Evolutionary conservation across 1,140 invertebrate species (phyloP).

Genomic region (Brachionus manjavacas): DNA sequence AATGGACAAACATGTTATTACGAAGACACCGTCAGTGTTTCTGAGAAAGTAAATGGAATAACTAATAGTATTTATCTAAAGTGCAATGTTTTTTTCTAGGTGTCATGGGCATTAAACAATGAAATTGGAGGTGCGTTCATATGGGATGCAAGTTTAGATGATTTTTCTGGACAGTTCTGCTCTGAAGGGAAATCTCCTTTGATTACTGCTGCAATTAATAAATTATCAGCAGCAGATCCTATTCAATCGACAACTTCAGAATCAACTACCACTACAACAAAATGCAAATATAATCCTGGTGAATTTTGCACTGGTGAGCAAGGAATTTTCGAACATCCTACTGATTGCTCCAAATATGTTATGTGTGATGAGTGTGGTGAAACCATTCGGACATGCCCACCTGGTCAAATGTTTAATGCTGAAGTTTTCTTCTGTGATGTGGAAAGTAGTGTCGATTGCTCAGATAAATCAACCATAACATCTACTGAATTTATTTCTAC

Average conservation of each 20-base stretch:
- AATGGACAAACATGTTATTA: constrained; percentile 62
- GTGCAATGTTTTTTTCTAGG: constrained; percentile 61
- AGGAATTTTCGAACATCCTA: constrained; percentile 6
- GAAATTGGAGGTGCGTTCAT: constrained; percentile 51
- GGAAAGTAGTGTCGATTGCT: not conserved
- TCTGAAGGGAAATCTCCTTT: constrained; percentile 77
- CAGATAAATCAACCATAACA: not conserved
- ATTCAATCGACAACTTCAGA: not conserved
- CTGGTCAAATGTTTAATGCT: not conserved
- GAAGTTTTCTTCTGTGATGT: not conserved
- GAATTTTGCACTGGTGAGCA: not conserved
- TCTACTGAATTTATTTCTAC: not conserved
- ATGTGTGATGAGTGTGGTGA: not conserved
- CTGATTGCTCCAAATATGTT: constrained; percentile 25
- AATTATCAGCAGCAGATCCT: constrained; percentile 49
- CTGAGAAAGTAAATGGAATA: not conserved
- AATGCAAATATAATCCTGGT: not conserved
- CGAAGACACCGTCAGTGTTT: constrained; percentile 64
- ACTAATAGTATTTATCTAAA: not conserved
- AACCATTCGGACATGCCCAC: not conserved
- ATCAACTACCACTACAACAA: not conserved
- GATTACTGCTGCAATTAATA: constrained; percentile 79
- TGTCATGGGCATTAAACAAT: constrained; percentile 81
- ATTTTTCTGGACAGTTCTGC: constrained; percentile 63
- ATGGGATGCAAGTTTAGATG: constrained; percentile 50